Conservation (phyloP, 2,113 vertebrate genomes). For the Pseudorasbora parva region DNA sequence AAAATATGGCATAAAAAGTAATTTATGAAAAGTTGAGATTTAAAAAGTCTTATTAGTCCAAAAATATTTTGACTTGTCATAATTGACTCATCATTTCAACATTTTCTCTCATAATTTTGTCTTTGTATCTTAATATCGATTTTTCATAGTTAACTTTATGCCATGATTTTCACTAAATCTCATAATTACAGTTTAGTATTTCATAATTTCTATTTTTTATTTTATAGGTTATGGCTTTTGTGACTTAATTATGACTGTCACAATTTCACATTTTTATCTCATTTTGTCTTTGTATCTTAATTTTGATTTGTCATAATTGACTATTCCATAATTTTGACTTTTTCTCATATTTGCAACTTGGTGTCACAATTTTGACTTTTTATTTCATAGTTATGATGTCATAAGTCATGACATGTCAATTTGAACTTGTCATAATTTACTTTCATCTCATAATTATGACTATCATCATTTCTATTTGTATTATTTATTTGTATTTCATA, state of each 20-base stretch:
- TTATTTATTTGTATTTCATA: too few relatives aligned
- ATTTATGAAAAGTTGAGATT: neutral
- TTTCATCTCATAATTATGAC: too few relatives aligned
- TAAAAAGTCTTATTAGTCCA: too few relatives aligned
- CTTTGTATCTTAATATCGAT: too few relatives aligned
- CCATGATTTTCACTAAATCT: too few relatives aligned
- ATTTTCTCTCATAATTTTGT: too few relatives aligned
- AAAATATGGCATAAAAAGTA: neutral
- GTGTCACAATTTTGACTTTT: neutral
- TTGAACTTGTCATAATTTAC: too few relatives aligned
- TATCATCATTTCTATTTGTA: too few relatives aligned
- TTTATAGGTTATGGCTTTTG: too few relatives aligned
- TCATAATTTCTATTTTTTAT: too few relatives aligned
- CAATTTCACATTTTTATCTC: neutral
- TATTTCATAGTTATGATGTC: neutral
- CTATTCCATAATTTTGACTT: neutral
- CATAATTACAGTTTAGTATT: too few relatives aligned
- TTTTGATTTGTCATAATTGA: neutral
- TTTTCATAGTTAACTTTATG: too few relatives aligned
- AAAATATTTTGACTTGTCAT: neutral
- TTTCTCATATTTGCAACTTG: neutral
- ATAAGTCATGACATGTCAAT: neutral
- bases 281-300: neutral
- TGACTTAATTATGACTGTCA: neutral
- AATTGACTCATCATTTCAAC: neutral